A percentile compares a stretch with the other conserved stretches of the same genome.
Conservation (phyloP, 2,888 invertebrate species). For the Athripsodes cinereus region DNA sequence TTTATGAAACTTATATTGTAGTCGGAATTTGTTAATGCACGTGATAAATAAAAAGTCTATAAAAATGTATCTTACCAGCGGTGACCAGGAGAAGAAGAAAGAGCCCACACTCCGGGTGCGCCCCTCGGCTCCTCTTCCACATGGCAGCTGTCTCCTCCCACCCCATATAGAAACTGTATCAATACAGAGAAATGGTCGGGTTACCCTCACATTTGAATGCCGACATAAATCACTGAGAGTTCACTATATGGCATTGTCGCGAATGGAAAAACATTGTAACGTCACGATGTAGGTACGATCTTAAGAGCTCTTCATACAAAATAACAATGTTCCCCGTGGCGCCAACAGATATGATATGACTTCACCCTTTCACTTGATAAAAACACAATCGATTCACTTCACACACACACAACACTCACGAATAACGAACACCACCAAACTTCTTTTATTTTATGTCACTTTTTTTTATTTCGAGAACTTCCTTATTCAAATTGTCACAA, state of each 20-base stretch:
- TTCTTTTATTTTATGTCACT: too few relatives aligned
- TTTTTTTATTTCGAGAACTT: too few relatives aligned
- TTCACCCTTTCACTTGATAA: not conserved
- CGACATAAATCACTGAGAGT: slow-evolving; percentile 17
- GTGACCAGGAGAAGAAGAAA: slow-evolving; percentile 15
- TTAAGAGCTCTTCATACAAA: not conserved
- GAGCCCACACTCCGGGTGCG: not conserved
- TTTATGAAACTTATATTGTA: too few relatives aligned
- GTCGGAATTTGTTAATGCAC: not conserved
- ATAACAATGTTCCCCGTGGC: not conserved
- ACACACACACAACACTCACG: too few relatives aligned
- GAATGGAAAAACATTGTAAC: not conserved
- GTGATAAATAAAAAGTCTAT: slow-evolving; percentile 18
- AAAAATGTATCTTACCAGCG: slow-evolving; percentile 20
- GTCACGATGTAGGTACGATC: not conserved
- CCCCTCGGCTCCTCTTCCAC: not conserved
- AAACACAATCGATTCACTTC: not conserved
- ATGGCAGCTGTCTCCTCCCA: not conserved
- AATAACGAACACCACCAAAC: too few relatives aligned
- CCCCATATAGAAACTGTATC: slow-evolving; percentile 2
- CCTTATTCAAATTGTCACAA: too few relatives aligned
- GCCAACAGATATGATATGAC: not conserved
- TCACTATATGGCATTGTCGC: slow-evolving; percentile 5
- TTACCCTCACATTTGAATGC: slow-evolving; percentile 16
- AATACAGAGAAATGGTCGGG: slow-evolving; percentile 2